A percentile compares a stretch with the other conserved stretches of the same genome.
Conservation (phyloP, 2,113 vertebrate species). For the Oenanthe oenanthe region DNA sequence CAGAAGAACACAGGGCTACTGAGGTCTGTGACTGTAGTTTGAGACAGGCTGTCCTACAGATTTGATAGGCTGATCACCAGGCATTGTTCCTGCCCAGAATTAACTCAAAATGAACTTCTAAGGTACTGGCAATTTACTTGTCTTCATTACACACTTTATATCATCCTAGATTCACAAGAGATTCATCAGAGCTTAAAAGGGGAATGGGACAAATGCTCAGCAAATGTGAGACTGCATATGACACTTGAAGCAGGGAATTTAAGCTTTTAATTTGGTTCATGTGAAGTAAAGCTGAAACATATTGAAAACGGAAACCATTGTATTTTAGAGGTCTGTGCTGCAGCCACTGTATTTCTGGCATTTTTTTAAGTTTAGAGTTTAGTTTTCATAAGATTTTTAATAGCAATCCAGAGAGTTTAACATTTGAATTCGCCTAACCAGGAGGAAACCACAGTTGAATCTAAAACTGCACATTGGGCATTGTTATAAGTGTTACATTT, state of each 20-base stretch:
- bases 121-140: neutral
- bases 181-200: neutral
- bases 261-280: neutral
- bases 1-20: neutral
- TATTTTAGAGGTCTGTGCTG: neutral
- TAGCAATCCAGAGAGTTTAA: neutral
- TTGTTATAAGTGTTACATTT: neutral
- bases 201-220: neutral
- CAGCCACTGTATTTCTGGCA: neutral
- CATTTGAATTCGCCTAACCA: neutral
- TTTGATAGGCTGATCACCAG: rapidly evolving
- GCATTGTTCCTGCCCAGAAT: neutral
- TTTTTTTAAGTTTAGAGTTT: neutral
- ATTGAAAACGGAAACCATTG: neutral
- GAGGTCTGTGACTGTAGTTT: neutral
- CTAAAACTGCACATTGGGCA: neutral
- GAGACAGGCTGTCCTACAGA: neutral
- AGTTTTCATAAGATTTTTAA: neutral
- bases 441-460: neutral
- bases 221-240: neutral
- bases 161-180: neutral
- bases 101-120: neutral
- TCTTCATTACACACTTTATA: neutral
- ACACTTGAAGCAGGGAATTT: neutral
- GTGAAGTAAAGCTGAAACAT: neutral